Conservation (phyloP, 2,888 invertebrate species). For the Empis stercorea region DNA sequence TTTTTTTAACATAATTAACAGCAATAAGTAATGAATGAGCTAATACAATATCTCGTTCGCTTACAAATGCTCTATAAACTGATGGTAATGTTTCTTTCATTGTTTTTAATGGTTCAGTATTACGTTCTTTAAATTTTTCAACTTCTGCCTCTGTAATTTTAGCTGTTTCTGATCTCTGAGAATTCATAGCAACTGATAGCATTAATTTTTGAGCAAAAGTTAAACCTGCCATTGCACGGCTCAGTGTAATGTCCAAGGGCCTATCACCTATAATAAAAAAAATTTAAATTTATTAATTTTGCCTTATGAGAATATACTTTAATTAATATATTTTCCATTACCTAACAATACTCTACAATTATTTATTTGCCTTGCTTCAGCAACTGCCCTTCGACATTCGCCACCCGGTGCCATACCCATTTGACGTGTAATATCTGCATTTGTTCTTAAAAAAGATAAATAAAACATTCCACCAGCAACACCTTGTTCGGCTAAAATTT, state of each 20-base stretch:
- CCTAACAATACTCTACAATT: slow-evolving; percentile 62
- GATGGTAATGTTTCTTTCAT: slow-evolving; percentile 61
- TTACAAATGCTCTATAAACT: slow-evolving; percentile 71
- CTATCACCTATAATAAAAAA: slow-evolving; percentile 52
- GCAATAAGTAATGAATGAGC: slow-evolving; percentile 68
- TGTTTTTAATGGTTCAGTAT: slow-evolving; percentile 47
- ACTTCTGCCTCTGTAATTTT: slow-evolving; percentile 57
- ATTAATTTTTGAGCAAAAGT: slow-evolving; percentile 68
- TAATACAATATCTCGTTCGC: slow-evolving; percentile 80
- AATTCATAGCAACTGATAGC: slow-evolving; percentile 7
- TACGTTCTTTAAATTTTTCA: slow-evolving; percentile 65
- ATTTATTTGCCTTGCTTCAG: slow-evolving; percentile 51
- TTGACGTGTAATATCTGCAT: slow-evolving; percentile 77
- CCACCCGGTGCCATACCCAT: slow-evolving; percentile 94
- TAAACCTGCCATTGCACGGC: slow-evolving; percentile 70
- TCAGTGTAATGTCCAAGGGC: slow-evolving; percentile 76
- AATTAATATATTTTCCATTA: too few species aligned
- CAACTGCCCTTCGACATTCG: slow-evolving; percentile 78
- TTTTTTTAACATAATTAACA: slow-evolving; percentile 25
- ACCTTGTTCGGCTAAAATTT: slow-evolving; percentile 15
- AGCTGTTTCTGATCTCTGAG: neutral
- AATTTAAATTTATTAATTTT: too few species aligned
- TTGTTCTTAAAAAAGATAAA: slow-evolving; percentile 70
- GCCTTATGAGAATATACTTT: too few species aligned
- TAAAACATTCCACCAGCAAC: slow-evolving; percentile 59